phyloP scores from a whole-genome alignment of 2,113 vertebrate species.

The Kryptolebias marmoratus region DNA sequence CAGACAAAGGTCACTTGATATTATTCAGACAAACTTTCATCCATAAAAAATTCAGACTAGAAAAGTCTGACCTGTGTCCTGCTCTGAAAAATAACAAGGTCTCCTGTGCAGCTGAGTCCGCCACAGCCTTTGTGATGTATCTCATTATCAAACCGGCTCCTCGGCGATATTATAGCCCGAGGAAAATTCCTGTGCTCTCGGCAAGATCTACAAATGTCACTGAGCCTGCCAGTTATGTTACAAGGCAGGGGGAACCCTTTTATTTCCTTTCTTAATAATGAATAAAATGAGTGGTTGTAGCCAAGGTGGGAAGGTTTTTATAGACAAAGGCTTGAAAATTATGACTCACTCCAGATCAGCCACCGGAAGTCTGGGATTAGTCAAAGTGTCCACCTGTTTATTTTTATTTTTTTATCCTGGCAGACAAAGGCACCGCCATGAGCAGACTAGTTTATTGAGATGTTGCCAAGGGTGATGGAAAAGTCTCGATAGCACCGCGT shows the following conservation, averaged over 20 bases:
- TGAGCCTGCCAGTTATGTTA: slow-evolving; percentile 22
- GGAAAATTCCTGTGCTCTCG: slow-evolving; percentile 43
- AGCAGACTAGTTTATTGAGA: slow-evolving; percentile 54
- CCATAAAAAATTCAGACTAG: slow-evolving; percentile 47
- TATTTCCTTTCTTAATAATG: slow-evolving; percentile 39
- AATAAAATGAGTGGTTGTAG: slow-evolving; percentile 12
- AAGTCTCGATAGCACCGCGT: slow-evolving; percentile 27
- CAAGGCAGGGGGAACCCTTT: slow-evolving; percentile 17
- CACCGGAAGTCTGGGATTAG: slow-evolving; percentile 49
- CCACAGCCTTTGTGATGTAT: slow-evolving; percentile 52
- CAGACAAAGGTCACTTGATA: slow-evolving; percentile 37
- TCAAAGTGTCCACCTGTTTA: slow-evolving; percentile 54
- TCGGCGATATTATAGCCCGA: slow-evolving; percentile 21
- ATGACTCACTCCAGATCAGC: slow-evolving; percentile 53
- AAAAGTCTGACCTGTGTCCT: slow-evolving; percentile 53
- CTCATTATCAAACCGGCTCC: slow-evolving; percentile 71
- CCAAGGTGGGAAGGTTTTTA: slow-evolving; percentile 27
- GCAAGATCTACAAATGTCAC: slow-evolving; percentile 46
- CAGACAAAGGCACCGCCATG: slow-evolving; percentile 40
- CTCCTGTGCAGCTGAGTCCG: slow-evolving; percentile 42
- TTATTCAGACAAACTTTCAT: slow-evolving; percentile 53
- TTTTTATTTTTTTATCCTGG: slow-evolving; percentile 40
- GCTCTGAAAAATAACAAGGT: slow-evolving; percentile 62
- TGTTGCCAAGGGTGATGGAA: slow-evolving; percentile 55
- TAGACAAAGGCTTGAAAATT: slow-evolving; percentile 38